Evolutionary conservation across 2,113 vertebrate species (phyloP).

Genomic region (Upupa epops): DNA sequence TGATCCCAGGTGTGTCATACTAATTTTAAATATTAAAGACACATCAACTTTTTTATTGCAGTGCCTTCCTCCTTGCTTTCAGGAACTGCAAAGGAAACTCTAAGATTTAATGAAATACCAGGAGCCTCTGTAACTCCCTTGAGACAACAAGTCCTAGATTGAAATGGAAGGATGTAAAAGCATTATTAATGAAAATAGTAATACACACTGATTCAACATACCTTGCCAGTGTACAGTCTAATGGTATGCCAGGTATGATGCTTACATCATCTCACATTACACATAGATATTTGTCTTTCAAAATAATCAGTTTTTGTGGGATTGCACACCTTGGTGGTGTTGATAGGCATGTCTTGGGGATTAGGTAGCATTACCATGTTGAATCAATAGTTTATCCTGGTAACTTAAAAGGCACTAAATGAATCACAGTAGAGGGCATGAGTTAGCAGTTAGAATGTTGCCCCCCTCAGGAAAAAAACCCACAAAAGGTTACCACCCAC

Average conservation of each 20-base stretch:
- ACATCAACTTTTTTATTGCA: background rate
- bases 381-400: conserved; percentile 23
- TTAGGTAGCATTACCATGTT: background rate
- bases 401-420: background rate
- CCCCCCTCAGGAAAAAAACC: background rate
- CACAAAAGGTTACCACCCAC: background rate
- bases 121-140: background rate
- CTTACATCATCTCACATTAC: background rate
- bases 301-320: conserved; percentile 9
- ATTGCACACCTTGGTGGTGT: conserved; percentile 3
- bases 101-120: background rate
- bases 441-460: background rate
- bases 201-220: background rate
- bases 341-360: background rate
- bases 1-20: background rate
- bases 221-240: background rate
- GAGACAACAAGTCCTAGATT: background rate
- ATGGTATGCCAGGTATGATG: background rate
- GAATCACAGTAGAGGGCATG: background rate
- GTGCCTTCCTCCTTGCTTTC: background rate
- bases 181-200: background rate
- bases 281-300: conserved; percentile 1
- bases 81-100: background rate
- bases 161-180: background rate
- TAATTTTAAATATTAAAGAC: conserved; percentile 9